Conservation (phyloP, 35 echinoderm and acorn worm species). For the Chiridota heheva region DNA sequence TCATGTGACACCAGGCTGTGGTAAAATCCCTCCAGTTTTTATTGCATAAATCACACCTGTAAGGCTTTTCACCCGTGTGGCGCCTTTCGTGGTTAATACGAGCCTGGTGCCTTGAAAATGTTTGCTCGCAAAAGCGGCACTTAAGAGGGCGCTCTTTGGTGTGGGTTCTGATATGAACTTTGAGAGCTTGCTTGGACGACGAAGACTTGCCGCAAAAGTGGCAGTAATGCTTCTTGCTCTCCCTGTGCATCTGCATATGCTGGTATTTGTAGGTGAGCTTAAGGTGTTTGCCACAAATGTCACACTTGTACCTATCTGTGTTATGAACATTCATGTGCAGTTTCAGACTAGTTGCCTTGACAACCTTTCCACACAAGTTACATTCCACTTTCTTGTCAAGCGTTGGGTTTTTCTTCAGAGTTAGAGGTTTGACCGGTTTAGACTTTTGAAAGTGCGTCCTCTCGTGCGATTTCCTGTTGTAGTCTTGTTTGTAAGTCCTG, state of each 20-base stretch:
- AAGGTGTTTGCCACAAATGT: slow-evolving; percentile 2
- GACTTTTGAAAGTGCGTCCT: slow-evolving; percentile 15
- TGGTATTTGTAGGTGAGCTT: too few species aligned
- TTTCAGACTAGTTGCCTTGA: background rate
- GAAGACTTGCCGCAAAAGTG: background rate
- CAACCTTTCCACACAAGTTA: background rate
- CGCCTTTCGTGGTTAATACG: slow-evolving; percentile 14
- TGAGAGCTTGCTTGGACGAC: background rate
- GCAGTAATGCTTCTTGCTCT: background rate
- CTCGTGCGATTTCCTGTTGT: slow-evolving; percentile 35
- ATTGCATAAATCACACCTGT: slow-evolving; percentile 15
- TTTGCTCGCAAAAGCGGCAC: background rate
- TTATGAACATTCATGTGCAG: slow-evolving; percentile 2
- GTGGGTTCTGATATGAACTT: background rate
- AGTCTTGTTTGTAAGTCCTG: slow-evolving; percentile 39
- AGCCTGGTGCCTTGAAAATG: background rate
- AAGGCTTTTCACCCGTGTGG: slow-evolving; percentile 33
- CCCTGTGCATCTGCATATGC: background rate
- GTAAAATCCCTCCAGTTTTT: slow-evolving; percentile 38
- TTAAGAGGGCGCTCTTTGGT: background rate
- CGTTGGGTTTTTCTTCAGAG: too few species aligned
- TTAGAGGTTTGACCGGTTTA: too few species aligned
- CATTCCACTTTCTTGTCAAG: background rate
- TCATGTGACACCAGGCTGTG: slow-evolving; percentile 45
- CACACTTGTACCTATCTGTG: background rate